Percentiles rank a stretch among this genome's conserved stretches.
Conservation (phyloP, 2,113 vertebrate species). For the Motacilla alba region DNA sequence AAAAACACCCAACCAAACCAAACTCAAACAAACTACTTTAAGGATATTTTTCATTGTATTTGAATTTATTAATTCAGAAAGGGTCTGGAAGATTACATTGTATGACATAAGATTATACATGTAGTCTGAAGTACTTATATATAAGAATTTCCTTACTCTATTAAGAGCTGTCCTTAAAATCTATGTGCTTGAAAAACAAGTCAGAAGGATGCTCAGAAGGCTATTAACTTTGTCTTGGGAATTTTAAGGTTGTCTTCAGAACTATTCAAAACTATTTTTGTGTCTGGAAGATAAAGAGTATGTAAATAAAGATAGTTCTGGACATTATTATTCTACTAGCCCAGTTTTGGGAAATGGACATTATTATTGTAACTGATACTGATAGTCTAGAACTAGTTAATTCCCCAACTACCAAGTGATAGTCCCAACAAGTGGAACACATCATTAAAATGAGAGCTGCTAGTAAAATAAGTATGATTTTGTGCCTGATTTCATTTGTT, state of each 20-base stretch:
- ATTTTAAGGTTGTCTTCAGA: neutral
- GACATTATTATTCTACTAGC: neutral
- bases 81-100: neutral
- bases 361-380: neutral
- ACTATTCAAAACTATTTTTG: neutral
- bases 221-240: neutral
- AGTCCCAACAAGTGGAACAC: neutral
- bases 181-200: neutral
- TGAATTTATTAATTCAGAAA: neutral
- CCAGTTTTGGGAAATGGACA: neutral
- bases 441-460: neutral
- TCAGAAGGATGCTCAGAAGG: neutral
- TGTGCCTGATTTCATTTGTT: slow-evolving; percentile 1
- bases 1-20: neutral
- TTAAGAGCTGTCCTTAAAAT: neutral
- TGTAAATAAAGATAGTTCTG: neutral
- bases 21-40: neutral
- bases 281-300: neutral
- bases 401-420: neutral
- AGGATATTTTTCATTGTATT: neutral
- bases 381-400: neutral
- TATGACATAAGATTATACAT: neutral
- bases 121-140: neutral
- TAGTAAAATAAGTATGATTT: neutral
- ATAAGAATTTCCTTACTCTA: neutral